Evolutionary conservation across 2,888 invertebrate species (phyloP).

Genomic region (Erpobdella octoculata): DNA sequence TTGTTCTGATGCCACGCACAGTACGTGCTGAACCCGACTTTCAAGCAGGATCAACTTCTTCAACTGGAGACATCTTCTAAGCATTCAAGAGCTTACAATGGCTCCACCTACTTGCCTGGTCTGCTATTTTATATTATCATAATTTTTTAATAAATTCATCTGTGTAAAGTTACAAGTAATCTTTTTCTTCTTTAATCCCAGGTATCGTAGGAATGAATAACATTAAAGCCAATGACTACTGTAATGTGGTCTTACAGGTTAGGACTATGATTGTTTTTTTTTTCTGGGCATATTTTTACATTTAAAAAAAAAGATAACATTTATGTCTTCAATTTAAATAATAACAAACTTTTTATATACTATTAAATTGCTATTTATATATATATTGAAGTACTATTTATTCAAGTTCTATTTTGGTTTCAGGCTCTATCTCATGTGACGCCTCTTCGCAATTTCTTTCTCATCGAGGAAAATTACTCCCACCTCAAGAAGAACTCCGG

Average conservation of each 20-base stretch:
- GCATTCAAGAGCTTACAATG: constrained; percentile 87
- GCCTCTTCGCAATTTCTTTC: constrained; percentile 85
- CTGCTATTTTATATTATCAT: constrained; percentile 19
- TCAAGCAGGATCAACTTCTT: constrained; percentile 72
- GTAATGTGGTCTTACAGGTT: constrained; percentile 93
- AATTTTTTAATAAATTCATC: background rate
- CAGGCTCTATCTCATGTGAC: constrained; percentile 89
- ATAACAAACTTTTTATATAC: background rate
- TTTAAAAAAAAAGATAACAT: background rate
- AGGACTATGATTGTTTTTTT: constrained; percentile 40
- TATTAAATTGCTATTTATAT: too few relatives aligned
- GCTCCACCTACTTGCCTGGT: constrained; percentile 89
- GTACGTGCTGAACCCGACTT: constrained; percentile 95
- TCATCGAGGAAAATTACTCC: constrained; percentile 81
- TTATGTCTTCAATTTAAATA: too few relatives aligned
- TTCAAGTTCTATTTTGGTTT: background rate
- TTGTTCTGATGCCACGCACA: constrained; percentile 39
- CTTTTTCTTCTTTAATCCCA: constrained; percentile 32
- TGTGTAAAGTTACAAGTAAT: background rate
- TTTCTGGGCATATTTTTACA: background rate
- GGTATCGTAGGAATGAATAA: constrained; percentile 92
- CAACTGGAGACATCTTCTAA: constrained; percentile 73
- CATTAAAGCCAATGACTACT: constrained; percentile 99
- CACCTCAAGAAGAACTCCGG: constrained; percentile 82
- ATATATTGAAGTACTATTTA: background rate